Base-by-base conservation (phyloP, 2,113 vertebrate genomes). In the Colius striatus region DNA sequence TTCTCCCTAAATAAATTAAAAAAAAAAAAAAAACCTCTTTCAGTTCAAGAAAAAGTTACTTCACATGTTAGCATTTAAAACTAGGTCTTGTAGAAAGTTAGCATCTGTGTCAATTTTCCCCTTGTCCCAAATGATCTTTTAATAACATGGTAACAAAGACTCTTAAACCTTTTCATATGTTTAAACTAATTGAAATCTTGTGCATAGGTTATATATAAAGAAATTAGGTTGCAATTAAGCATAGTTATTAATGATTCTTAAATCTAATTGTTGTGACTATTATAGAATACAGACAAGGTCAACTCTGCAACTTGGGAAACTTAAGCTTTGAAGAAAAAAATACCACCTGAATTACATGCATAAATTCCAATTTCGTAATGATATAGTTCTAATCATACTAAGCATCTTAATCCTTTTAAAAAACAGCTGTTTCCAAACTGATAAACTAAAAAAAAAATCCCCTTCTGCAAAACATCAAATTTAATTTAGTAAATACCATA, bases 171-270 rank as follows among this genome's bases (percentile, higher is more conserved):
- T 92, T 94, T 91, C 85, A 75, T 47, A 84, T 92, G 66, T 90
- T 97, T 93, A 88, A 95, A 95, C 63, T 96, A 97, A 96, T 95
- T 96, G 87, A 92, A 96, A 88, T 65, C 78, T 72, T 92, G 88
- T 90, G 88, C 82, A 90, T 68, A 87, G 76, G 68, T 96, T 95
- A 95, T 95, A 93, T 92, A 90, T 95, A 93, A 96, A 92, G 90
- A 96, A 96, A 97, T 90, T 96, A 84, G 93, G 94, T 93, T 96
- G 88, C 88, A 97, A 96, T 96, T 94, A 97, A 94, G 76, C 76
- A 92, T 92, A 92, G 82, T 96, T 94, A 93, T 95, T 92, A 94
- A 93, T 68, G 66, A 91, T 81, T 86, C 80, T 96, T 97, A 97
- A 87, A 95, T 89, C 91, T 84, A 94, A 72, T 94, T 61, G 86